Evolutionary conservation across 2,888 invertebrate species (phyloP).

Genomic region (Atherix ibis): DNA sequence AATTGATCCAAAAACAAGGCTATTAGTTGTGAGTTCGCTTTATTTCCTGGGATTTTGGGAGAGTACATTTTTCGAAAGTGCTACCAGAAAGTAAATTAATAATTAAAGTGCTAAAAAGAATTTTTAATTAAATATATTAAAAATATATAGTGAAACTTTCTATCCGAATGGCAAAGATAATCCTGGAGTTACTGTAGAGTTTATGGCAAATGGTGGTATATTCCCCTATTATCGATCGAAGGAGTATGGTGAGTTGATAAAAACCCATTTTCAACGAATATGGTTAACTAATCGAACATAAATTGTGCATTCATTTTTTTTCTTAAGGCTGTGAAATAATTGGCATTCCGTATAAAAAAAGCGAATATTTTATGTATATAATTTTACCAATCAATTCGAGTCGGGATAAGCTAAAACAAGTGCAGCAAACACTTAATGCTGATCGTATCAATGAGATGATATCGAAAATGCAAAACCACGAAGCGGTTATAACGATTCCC

Average conservation of each 20-base stretch:
- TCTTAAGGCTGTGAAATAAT: conserved; percentile 39
- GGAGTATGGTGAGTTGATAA: conserved; percentile 15
- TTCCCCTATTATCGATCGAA: conserved; percentile 37
- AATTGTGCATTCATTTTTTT: too few species aligned
- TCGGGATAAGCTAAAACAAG: conserved; percentile 28
- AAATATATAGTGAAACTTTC: conserved; percentile 37
- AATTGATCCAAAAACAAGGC: conserved; percentile 36
- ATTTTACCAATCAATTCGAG: conserved; percentile 41
- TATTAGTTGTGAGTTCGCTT: conserved; percentile 46
- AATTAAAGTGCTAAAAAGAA: too few species aligned
- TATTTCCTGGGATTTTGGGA: conserved; percentile 49
- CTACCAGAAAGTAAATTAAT: conserved; percentile 33
- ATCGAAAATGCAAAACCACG: conserved; percentile 23
- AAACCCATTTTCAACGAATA: too few species aligned
- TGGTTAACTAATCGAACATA: too few species aligned
- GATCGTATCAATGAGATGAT: conserved; percentile 30
- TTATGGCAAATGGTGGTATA: conserved; percentile 47
- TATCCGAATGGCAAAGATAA: conserved; percentile 34
- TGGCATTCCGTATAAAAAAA: conserved; percentile 49
- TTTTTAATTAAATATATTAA: too few species aligned
- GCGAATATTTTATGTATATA: conserved; percentile 45
- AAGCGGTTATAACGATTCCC: conserved; percentile 43
- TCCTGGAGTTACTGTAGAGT: conserved; percentile 29
- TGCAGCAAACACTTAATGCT: conserved; percentile 34
- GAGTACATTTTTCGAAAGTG: conserved; percentile 37